Evolutionary conservation across 1,140 invertebrate genomes (phyloP).

Genomic region (Sycophaga agraensis): DNA sequence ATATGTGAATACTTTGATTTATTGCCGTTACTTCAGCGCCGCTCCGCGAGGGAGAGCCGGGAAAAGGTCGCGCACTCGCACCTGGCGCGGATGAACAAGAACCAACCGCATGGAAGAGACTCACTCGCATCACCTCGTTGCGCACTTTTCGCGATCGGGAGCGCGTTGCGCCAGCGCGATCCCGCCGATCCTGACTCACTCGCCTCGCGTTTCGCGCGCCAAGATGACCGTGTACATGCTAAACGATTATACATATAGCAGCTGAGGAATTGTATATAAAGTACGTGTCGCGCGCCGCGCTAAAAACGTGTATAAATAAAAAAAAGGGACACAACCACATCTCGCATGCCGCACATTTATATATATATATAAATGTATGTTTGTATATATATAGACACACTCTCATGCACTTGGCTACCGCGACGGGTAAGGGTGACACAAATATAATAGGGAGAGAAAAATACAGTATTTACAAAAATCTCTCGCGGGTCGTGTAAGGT

Average conservation of each 20-base stretch:
- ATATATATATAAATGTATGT: too few species aligned
- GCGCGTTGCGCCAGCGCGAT: background rate
- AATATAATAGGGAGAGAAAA: too few species aligned
- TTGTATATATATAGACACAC: too few species aligned
- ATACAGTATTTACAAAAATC: too few species aligned
- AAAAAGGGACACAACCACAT: too few species aligned
- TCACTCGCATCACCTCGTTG: background rate
- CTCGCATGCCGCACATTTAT: too few species aligned
- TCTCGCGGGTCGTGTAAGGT: too few species aligned
- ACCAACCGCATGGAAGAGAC: background rate
- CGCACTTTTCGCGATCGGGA: background rate
- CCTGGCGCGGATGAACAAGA: background rate
- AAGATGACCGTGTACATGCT: conserved; percentile 6
- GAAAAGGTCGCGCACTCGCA: background rate
- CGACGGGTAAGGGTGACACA: too few species aligned
- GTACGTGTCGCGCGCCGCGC: background rate
- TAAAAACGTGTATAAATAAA: too few species aligned
- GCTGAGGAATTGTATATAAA: conserved; percentile 16
- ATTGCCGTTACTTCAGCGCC: conserved; percentile 8
- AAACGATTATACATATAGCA: conserved; percentile 5
- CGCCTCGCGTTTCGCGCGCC: background rate
- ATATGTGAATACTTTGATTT: conserved; percentile 21
- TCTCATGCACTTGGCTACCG: too few species aligned
- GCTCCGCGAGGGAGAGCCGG: background rate
- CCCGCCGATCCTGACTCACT: background rate